Conservation (phyloP, 2,888 invertebrate genomes). For the Lepidochrysops patricia region DNA sequence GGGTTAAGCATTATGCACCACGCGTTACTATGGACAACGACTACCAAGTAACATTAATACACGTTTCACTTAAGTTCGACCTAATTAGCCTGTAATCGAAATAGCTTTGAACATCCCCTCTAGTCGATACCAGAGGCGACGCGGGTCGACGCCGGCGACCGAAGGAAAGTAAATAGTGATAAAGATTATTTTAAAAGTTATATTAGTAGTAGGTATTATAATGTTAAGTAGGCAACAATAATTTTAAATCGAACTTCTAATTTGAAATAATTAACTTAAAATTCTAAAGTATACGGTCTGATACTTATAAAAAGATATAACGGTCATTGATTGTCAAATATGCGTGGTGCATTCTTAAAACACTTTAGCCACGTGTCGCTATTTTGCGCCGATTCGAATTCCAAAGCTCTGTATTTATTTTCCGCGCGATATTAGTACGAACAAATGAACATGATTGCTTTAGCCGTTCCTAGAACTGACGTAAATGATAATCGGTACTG, state of each 20-base stretch:
- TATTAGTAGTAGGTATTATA: too few species aligned
- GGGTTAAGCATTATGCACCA: not conserved
- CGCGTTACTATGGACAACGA: not conserved
- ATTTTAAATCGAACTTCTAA: too few species aligned
- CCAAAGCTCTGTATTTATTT: conserved; percentile 13
- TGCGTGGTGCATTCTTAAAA: not conserved
- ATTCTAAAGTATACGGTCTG: too few species aligned
- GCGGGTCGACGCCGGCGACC: too few species aligned
- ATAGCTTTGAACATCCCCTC: too few species aligned
- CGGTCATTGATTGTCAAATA: not conserved
- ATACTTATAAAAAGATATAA: not conserved
- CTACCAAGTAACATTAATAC: not conserved
- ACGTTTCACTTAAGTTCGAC: not conserved
- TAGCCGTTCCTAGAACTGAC: conserved; percentile 20
- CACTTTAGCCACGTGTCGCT: conserved; percentile 1
- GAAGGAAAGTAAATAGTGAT: too few species aligned
- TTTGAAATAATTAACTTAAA: too few species aligned
- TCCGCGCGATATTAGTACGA: conserved; percentile 14
- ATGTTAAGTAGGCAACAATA: too few species aligned
- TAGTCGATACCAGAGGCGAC: too few species aligned
- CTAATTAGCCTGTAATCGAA: not conserved
- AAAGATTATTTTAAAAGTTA: too few species aligned
- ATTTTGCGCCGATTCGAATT: not conserved
- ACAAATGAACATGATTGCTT: conserved; percentile 16
- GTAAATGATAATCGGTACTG: conserved; percentile 18